phyloP scores from a whole-genome alignment of 2,888 invertebrate species.

The Eilema depressum region DNA sequence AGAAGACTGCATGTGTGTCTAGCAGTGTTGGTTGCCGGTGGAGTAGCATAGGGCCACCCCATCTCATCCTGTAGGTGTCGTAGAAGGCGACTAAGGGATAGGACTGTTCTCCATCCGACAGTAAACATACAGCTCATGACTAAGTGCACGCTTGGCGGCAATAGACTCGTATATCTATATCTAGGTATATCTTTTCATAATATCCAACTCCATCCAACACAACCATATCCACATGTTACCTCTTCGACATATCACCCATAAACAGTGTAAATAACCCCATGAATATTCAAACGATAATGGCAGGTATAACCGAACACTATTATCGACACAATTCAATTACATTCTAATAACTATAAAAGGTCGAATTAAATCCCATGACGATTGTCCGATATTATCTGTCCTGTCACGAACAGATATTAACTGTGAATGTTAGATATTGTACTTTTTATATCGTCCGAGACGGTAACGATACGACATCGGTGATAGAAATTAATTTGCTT shows the following conservation, averaged over 20 bases:
- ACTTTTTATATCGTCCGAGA: slow-evolving; percentile 11
- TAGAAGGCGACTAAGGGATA: no score
- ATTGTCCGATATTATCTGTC: slow-evolving; percentile 48
- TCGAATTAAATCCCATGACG: slow-evolving; percentile 60
- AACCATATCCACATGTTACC: background rate
- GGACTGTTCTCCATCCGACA: no score
- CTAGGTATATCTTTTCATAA: background rate
- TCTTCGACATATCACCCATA: background rate
- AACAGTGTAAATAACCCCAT: slow-evolving; percentile 4
- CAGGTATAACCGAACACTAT: slow-evolving; percentile 13
- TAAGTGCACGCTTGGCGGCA: no score
- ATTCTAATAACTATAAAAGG: slow-evolving; percentile 62
- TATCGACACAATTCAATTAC: slow-evolving; percentile 60
- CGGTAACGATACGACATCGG: slow-evolving; percentile 16
- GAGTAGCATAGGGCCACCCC: no score
- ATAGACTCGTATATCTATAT: no score
- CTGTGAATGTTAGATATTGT: slow-evolving; percentile 44
- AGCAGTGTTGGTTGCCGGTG: no score
- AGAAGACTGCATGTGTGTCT: no score
- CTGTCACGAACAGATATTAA: slow-evolving; percentile 43
- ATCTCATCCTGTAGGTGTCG: no score
- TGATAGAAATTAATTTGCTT: background rate
- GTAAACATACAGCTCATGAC: no score
- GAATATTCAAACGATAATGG: slow-evolving; percentile 11
- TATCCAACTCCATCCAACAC: background rate